Evolutionary conservation across 2,888 invertebrate genomes (phyloP), one percentile per base, ranked within the genome.

Genomic region (Eueremaeus valkanovi): DNA sequence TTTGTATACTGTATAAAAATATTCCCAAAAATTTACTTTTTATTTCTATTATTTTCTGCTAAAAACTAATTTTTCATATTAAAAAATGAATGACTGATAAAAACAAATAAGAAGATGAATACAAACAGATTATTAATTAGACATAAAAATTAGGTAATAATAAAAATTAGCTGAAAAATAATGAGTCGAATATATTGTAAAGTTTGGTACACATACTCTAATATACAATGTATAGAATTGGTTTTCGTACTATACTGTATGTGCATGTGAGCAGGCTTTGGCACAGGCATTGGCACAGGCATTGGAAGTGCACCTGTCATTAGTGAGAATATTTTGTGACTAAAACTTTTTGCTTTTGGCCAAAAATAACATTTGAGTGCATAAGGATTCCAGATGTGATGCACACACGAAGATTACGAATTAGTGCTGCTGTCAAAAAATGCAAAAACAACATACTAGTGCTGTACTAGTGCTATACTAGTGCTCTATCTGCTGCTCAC

Each of bases 371-470:
- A 68, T n/a, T 40, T 36, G 40, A 36, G 24, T 68, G 36, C 68
- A 68, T 68, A 68, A 68, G 68, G 68, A 68, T 40, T 68, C 68
- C 68, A 68, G 68, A 68, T 68, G 68, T 68, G 68, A 68, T 68
- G 24, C 68, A 68, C n/a, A n/a, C 13, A 42, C 68, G 40, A 68
- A 68, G 68, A 61, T 61, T 61, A 61, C 61, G 61, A 68, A 36
- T 68, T 68, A 68, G 68, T 68, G 24, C 40, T 68, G 24, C 40
- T 68, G 68, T 68, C 68, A 68, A 68, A 68, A 68, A 68, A 40
- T 68, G 40, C 68, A 40, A 40, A 68, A 68, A 68, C 68, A 68
- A 68, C 68, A 68, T 21, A n/a, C n/a, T n/a, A n/a, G n/a, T n/a
- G n/a, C n/a, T n/a, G 21, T 42, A 36, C 36, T 21, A 27, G 55